Base-by-base conservation (phyloP, 2,888 invertebrate genomes). In the Acronicta alni region DNA sequence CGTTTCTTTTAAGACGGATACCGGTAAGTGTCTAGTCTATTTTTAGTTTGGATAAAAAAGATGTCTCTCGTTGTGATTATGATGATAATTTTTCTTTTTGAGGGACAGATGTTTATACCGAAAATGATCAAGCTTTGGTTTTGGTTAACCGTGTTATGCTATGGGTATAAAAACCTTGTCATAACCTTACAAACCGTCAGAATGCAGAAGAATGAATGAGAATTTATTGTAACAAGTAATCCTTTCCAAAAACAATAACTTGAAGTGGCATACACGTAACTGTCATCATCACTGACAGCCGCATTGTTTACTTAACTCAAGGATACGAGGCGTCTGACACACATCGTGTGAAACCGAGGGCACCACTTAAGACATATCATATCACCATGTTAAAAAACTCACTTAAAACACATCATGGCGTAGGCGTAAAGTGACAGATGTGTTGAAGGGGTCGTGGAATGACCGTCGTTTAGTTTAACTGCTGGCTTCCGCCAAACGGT, bases 381-480 rank as follows among this genome's bases (percentile, higher is more conserved):
- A 68, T 61, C 72, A 67, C 63, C 58, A 67, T 67, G 78, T 82
- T 30, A 86, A 90, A 75, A 89, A 87, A 84, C 75, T 58, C 68
- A 69, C 78, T 84, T 86, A 80, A 84, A 90, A 88, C 83, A 87
- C 83, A 63, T 63, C 79, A 75, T 80, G 75, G 86, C 85, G 92
- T 92, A 79, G 90, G 92, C 87, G 89, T 85, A 72, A 83, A 80
- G 74, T 82, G 86, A 87, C 87, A 88, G 86, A 86, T 88, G 88
- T 77, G 72, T 75, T 78, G 79, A 78, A 81, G 85, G 86, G 89
- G 88, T 84, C 89, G 86, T 81, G 83, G 83, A 85, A 85, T 92
- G 91, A 91, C 92, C 90, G 89, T 87, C 90, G 89, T 89, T 90
- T 86, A 86, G 86, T 89, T 88, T 91, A 93, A 93, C 92, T 91